Evolutionary conservation across 2,797 vertebrate genomes (phyloP), one percentile per base, ranked within the genome.

Genomic region (Aeoliscus strigatus): DNA sequence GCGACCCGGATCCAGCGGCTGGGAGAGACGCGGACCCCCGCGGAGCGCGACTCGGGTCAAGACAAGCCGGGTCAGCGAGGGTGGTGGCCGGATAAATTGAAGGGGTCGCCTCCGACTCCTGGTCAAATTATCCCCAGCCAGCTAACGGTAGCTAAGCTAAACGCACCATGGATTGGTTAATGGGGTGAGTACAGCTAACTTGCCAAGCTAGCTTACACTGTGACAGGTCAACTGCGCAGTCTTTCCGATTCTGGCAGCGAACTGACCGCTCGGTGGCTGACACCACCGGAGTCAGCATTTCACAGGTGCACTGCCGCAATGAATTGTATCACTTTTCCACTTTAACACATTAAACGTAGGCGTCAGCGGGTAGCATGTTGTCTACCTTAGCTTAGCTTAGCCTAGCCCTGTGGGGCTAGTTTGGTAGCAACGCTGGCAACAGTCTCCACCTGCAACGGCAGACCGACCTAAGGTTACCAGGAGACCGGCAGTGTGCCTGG

Each of bases 81-180:
- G 73, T 74, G 77, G 77, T 79, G 80, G 57, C 73, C 36, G 79
- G 68, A 76, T 75, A 67, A 77, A 77, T 41, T 32, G n/a, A 71
- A 73, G 73, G 65, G 78, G 70, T 83, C 70, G 64, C 76, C 80
- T 85, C 80, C 81, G 79, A 70, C 70, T 80, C 77, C 77, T 62
- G 80, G 80, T 75, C 82, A 80, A 73, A 77, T 84, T 78, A 77
- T 81, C 80, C 76, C 60, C 79, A 77, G 75, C 73, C 76, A 61
- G 78, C 78, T 80, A 80, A 48, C 78, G 63, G 59, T 74, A 81
- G 79, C 83, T 44, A 6, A 57, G 77, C 73, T 73, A 69, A 60
- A 76, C 70, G 74, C 87, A 80, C 57, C 90, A 96, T 96, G 94
- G 93, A 96, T 69, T 96, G 93, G 94, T 85, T 96, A 15, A 96